Evolutionary conservation across 1,140 invertebrate genomes (phyloP), one percentile per base, ranked within the genome.

Genomic region (Rhynchophorus ferrugineus): DNA sequence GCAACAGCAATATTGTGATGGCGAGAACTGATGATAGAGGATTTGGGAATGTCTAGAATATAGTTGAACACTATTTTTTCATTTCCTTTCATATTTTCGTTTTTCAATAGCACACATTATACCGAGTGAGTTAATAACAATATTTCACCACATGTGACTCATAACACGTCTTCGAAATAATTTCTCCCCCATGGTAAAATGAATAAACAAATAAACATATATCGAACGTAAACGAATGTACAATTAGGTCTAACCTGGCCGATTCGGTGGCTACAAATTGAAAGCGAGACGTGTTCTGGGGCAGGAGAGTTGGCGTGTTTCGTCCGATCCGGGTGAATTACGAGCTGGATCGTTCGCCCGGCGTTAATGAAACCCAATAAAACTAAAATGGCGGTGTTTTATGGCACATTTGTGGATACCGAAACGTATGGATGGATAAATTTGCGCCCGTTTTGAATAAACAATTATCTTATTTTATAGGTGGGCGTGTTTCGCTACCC

Each of bases 361-460:
- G 47, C 38, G 47, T 49, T 49, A 49, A 49, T 49, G 47, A 49
- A 41, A 41, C 47, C 21, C 47, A 49, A 49, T 49, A 49, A 49
- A 49, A 49, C 47, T 49, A 41, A 49, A 49, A 49, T 49, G 41
- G 47, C 34, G 37, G 39, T 49, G 37, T 49, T 49, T 48, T 49
- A 49, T 13, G 21, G 47, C 47, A 49, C 47, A 49, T 49, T 49
- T 49, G 47, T 24, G 47, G 47, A 49, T 49, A 49, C 47, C 22
- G 16, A 18, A 37, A 35, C 8, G 34, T 39, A 39, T 17, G 17
- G 16, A 39, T 17, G 16, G 7, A 39, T 39, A 49, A 49, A 49
- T 49, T 49, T 41, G 3, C 11, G 17, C 22, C 37, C n/a, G 16
- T 49, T 49, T 49, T 20, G n/a, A 16, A 49, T 41, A 49, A 49